Conservation (phyloP, 1,140 invertebrate genomes). For the Drosophila nikananu region DNA sequence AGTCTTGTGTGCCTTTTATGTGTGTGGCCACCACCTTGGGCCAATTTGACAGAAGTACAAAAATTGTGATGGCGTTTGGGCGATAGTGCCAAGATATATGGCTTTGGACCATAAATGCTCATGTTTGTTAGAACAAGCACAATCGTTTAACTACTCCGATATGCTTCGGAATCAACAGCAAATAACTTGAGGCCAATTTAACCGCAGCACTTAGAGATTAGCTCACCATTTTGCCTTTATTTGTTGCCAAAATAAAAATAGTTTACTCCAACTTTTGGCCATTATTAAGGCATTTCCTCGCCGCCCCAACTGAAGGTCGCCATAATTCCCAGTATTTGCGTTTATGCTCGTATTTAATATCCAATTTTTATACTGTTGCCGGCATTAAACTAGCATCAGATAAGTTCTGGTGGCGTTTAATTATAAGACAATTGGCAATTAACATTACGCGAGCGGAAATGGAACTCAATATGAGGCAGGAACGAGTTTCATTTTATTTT, state of each 20-base stretch:
- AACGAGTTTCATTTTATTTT: constrained; percentile 35
- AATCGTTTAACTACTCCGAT: constrained; percentile 20
- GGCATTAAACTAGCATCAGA: constrained; percentile 34
- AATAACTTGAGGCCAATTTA: constrained; percentile 12
- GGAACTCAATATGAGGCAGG: constrained; percentile 20
- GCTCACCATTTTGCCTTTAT: background rate
- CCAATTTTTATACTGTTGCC: constrained; percentile 19
- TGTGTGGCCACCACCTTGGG: constrained; percentile 59
- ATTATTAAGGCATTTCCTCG: constrained; percentile 26
- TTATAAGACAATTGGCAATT: constrained; percentile 73
- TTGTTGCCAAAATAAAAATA: background rate
- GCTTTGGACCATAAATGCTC: constrained; percentile 27
- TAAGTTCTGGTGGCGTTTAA: constrained; percentile 59
- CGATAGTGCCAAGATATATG: constrained; percentile 49
- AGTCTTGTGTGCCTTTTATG: constrained; percentile 3
- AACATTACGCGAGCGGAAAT: constrained; percentile 73
- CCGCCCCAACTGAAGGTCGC: constrained; percentile 29
- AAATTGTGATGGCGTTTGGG: constrained; percentile 56
- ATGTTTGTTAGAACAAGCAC: constrained; percentile 28
- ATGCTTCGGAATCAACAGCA: constrained; percentile 8
- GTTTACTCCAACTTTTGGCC: constrained; percentile 1
- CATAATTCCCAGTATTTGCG: constrained; percentile 9
- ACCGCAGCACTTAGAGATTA: background rate
- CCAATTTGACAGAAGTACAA: constrained; percentile 65
- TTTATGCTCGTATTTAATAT: constrained; percentile 27